Evolutionary conservation across 2,113 vertebrate species (phyloP).

Genomic region (Silurus glanis): DNA sequence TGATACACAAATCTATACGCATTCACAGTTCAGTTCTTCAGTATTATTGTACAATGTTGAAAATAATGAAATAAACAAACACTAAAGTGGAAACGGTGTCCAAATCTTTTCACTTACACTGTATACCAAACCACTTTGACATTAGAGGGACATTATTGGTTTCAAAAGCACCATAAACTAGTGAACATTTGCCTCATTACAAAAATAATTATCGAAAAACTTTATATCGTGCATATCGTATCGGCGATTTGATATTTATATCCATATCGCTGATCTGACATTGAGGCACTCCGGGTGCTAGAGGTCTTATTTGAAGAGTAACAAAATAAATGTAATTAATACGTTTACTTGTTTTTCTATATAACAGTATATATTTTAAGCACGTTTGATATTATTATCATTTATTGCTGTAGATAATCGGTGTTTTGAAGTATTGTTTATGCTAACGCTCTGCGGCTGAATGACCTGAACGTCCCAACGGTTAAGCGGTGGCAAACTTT

Average conservation of each 20-base stretch:
- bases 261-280: not conserved
- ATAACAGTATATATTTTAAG: too few relatives aligned
- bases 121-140: too few relatives aligned
- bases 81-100: too few relatives aligned
- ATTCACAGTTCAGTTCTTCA: too few relatives aligned
- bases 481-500: not conserved
- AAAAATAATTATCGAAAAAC: not conserved
- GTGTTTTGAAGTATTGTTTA: not conserved
- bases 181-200: not conserved
- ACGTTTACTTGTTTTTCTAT: not conserved
- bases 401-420: not conserved
- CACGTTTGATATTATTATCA: not conserved
- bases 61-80: too few relatives aligned
- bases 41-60: too few relatives aligned
- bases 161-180: too few relatives aligned
- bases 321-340: not conserved
- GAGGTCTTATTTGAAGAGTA: not conserved
- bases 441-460: not conserved
- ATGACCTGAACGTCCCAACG: constrained; percentile 36
- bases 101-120: too few relatives aligned
- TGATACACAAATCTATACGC: too few relatives aligned
- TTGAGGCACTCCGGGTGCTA: not conserved
- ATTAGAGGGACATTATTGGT: too few relatives aligned
- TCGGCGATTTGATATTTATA: not conserved
- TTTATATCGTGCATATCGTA: not conserved